Conservation (phyloP, 53 echinoderm and acorn worm species). For the Antedon mediterranea region DNA sequence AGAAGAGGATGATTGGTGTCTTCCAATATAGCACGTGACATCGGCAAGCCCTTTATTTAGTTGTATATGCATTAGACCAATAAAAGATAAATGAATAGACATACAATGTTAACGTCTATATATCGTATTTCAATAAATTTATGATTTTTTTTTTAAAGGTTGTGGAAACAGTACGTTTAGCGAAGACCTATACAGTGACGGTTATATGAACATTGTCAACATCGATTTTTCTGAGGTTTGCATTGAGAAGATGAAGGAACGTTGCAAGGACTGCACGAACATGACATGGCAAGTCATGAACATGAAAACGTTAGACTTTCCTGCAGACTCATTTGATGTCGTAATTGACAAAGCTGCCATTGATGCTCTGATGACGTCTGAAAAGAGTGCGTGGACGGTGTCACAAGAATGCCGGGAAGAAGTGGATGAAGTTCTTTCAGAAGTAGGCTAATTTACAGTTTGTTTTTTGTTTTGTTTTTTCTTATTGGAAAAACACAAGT, state of each 20-base stretch:
- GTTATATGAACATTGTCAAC: constrained; percentile 26
- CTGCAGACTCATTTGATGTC: constrained; percentile 27
- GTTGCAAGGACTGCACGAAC: constrained; percentile 4
- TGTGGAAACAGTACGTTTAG: constrained; percentile 44
- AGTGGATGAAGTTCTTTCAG: constrained; percentile 12
- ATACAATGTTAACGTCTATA: too few relatives aligned
- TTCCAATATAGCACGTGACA: too few relatives aligned
- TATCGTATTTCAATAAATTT: not conserved
- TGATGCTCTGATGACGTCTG: constrained; percentile 21
- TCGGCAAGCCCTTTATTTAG: too few relatives aligned
- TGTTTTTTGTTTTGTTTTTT: not conserved
- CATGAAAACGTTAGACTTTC: constrained; percentile 15
- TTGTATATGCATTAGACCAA: too few relatives aligned
- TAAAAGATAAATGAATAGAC: too few relatives aligned
- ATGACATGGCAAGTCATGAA: constrained; percentile 49
- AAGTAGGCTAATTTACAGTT: constrained; percentile 7
- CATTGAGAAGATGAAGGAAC: constrained; percentile 38
- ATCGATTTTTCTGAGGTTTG: constrained; percentile 33
- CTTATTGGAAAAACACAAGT: not conserved
- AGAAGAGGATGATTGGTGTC: too few relatives aligned
- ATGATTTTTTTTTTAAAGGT: constrained; percentile 17
- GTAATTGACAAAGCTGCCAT: constrained; percentile 42
- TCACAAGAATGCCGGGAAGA: constrained; percentile 11
- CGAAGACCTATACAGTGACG: constrained; percentile 30
- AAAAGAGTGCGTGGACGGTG: constrained; percentile 23